Evolutionary conservation across 2,888 invertebrate genomes (phyloP).

Genomic region (Cheilosia impressa): DNA sequence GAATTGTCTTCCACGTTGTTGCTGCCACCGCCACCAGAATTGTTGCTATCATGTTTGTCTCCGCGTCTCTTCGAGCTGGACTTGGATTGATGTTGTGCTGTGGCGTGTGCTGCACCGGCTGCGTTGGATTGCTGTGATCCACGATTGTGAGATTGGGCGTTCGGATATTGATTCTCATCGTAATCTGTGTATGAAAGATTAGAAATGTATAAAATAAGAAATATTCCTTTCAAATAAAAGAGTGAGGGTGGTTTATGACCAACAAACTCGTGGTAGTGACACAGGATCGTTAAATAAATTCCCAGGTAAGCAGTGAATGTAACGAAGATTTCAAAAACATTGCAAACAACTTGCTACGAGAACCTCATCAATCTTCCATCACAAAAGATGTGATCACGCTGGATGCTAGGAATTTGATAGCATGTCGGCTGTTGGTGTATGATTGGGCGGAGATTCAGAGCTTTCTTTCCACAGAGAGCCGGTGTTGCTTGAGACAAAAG

Average conservation of each 20-base stretch:
- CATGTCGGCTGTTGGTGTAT: too few relatives aligned
- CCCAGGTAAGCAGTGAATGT: too few relatives aligned
- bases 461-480: too few relatives aligned
- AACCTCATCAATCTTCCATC: too few relatives aligned
- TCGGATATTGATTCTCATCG: slow-evolving; percentile 79
- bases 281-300: background rate
- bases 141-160: slow-evolving; percentile 70
- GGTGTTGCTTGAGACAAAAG: too few relatives aligned
- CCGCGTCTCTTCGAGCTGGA: slow-evolving; percentile 78
- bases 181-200: slow-evolving; percentile 78
- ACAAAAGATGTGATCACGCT: too few relatives aligned
- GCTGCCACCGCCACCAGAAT: slow-evolving; percentile 79
- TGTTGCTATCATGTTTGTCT: slow-evolving; percentile 80
- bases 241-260: too few relatives aligned
- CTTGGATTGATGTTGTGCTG: slow-evolving; percentile 63
- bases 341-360: too few relatives aligned
- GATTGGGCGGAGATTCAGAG: too few relatives aligned
- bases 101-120: slow-evolving; percentile 45
- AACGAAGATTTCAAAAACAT: too few relatives aligned
- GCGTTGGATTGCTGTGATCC: slow-evolving; percentile 57
- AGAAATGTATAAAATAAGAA: background rate
- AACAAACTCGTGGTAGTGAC: background rate
- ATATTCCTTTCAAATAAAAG: background rate
- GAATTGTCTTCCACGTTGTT: slow-evolving; percentile 86
- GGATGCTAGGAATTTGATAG: too few relatives aligned